Base-by-base conservation (phyloP, 2,113 vertebrate species). In the Microcebus murinus region DNA sequence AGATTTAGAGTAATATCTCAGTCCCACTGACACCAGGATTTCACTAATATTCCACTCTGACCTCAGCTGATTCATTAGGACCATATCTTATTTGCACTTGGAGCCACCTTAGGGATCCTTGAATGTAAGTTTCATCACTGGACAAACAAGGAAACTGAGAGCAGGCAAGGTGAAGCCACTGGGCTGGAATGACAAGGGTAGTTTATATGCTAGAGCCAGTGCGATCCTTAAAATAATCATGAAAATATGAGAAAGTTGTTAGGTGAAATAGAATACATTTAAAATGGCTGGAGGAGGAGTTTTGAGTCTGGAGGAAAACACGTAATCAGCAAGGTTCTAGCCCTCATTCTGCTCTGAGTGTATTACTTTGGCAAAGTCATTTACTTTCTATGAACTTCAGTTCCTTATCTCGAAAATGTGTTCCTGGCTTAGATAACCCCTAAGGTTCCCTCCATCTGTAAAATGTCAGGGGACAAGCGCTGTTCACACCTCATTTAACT, bases 381-480 rank as follows among this genome's bases (percentile, higher is more conserved):
- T 96, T 71, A 42, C 15, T 85, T 55, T 94, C 74, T 59, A 10
- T 21, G 50, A 90, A n/a, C 48, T 55, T 79, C 73, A 67, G 68
- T 83, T 59, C 42, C 76, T 94, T 80, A 88, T 89, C 91, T 82
- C 20, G 2, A 88, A 95, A 97, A 80, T 87, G 42, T 84, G 15
- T 77, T 77, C 55, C 73, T 94, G 88, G 25, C 67, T 68, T 50
- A 93, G 29, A 83, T 65, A 83, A 84, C 18, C 90, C 63, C 31
- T n/a, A 31, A 68, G 15, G 85, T 71, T 57, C 27, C 18, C 80
- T 42, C 92, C 77, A 87, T 27, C 29, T 90, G 14, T 55, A 85
- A 96, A 94, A 92, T 94, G 59, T 80, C 85, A 85, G 65, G 18
- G 84, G 34, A 71, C 45, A 93, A 91, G 74, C 52, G 29, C 36